Conservation (phyloP, 1,140 invertebrate genomes). For the Pseudobourletiella spinata region DNA sequence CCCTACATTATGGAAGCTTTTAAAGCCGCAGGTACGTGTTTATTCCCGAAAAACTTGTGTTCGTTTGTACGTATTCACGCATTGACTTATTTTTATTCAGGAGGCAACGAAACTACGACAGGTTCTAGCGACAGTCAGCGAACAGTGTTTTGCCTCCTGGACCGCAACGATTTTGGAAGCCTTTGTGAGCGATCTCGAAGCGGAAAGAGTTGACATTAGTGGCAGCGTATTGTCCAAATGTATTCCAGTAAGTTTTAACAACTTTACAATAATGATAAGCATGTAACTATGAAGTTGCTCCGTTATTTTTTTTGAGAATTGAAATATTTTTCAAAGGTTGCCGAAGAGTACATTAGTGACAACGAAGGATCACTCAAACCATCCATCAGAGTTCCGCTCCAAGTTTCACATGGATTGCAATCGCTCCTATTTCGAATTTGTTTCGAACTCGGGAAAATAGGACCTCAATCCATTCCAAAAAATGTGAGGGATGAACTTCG, state of each 20-base stretch:
- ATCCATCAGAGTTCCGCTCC: conserved; percentile 30
- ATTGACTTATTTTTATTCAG: conserved; percentile 15
- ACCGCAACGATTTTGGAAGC: background rate
- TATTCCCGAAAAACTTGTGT: background rate
- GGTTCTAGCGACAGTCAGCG: conserved; percentile 4
- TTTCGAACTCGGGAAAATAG: conserved; percentile 19
- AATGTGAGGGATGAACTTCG: conserved; percentile 25
- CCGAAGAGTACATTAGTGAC: conserved; percentile 18
- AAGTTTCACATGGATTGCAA: conserved; percentile 29
- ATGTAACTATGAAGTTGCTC: no score
- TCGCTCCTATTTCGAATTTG: conserved; percentile 23
- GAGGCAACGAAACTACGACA: conserved; percentile 16
- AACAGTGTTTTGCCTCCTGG: conserved; percentile 29
- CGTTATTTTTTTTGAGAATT: no score
- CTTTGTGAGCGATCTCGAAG: conserved; percentile 12
- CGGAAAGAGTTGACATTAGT: conserved; percentile 1
- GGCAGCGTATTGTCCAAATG: background rate
- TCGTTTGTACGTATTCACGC: no score
- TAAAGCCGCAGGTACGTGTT: conserved; percentile 26
- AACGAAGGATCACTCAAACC: conserved; percentile 22
- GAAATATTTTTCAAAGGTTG: conserved; percentile 8
- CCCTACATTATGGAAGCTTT: conserved; percentile 32
- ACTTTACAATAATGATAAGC: background rate
- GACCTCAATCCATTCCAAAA: conserved; percentile 34
- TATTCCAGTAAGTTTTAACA: conserved; percentile 19